phyloP scores from a whole-genome alignment of 1,140 invertebrate genomes.

The Sitodiplosis mosellana region DNA sequence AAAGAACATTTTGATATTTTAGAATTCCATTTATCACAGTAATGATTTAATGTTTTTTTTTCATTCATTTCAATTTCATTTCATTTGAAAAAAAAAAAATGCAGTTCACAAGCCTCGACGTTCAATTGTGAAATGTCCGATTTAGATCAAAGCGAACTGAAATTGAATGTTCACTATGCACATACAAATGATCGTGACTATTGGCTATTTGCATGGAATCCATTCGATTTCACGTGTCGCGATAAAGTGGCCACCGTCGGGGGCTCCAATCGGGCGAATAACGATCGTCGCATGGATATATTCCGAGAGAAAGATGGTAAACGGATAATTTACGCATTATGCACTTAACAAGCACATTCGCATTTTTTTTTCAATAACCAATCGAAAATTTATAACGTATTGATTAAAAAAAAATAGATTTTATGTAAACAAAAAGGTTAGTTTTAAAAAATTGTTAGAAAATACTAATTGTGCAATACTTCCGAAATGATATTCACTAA shows the following conservation, averaged over 20 bases:
- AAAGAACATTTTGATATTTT: too few relatives aligned
- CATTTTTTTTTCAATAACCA: too few relatives aligned
- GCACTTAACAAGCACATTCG: conserved; percentile 10
- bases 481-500: neutral
- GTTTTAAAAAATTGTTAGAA: too few relatives aligned
- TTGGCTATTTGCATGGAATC: conserved; percentile 43
- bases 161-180: conserved; percentile 38
- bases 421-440: too few relatives aligned
- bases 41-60: neutral
- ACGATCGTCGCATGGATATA: conserved; percentile 24
- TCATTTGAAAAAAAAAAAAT: neutral
- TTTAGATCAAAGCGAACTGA: conserved; percentile 39
- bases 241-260: conserved; percentile 25
- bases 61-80: neutral
- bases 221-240: conserved; percentile 24
- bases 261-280: conserved; percentile 18
- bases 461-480: neutral
- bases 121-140: conserved; percentile 45
- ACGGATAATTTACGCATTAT: conserved; percentile 22
- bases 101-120: conserved; percentile 14
- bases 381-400: too few relatives aligned
- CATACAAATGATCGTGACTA: conserved; percentile 31
- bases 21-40: too few relatives aligned
- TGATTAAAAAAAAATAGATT: too few relatives aligned
- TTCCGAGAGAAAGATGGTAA: conserved; percentile 25